Base-by-base conservation (phyloP, 1,140 invertebrate genomes). In the Drosophila nasuta region DNA sequence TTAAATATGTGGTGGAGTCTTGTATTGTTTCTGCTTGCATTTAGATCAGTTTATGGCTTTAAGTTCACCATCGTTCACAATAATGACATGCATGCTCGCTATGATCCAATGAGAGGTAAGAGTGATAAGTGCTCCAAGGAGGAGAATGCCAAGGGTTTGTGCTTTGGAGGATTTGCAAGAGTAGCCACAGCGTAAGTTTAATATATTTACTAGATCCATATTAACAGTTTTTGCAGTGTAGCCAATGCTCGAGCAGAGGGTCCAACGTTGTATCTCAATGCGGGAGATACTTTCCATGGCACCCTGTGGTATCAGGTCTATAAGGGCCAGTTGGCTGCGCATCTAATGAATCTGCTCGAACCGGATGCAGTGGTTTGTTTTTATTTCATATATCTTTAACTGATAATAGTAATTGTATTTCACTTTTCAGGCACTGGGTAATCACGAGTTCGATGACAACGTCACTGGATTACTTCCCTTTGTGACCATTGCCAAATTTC, bases 361-460 rank as follows among this genome's bases (percentile, higher is more conserved):
- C 96, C 97, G 5, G 96, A 98, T 87, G 97, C 95, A 3, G 95
- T 97, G 94, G 97, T 98, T 41, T 11, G 54, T 57, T 94, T 95
- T 94, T 28, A 15, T 8, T 38, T 2, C 35, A 5, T 43, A 4
- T 2, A 43, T 11, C 7, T 5, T 4, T 1, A 13, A 13, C 35
- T 38, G 3, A 2, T 11, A 17, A 41, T 25, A 25, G 20, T 25
- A 57, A 5, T 43, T 30, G 11, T 45, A 0, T 6, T 43, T 28
- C 0, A 13, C 1, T 2, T n/a, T 41, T 67, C 93, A 98, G 97
- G 95, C 95, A n/a, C 93, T 99, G 52, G 98, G 98, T 28, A 98
- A 98, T 88, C 98, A 99, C 83, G 98, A 99, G 92, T 98, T 99
- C 82, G 98, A 98, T 89, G 94, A 96, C 51, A 96, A 96, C 0